These are phyloP conservation scores for Brachylomia viminalis DNA, from an alignment of 2,888 invertebrate species.

Conservation along the genomic window DNA sequence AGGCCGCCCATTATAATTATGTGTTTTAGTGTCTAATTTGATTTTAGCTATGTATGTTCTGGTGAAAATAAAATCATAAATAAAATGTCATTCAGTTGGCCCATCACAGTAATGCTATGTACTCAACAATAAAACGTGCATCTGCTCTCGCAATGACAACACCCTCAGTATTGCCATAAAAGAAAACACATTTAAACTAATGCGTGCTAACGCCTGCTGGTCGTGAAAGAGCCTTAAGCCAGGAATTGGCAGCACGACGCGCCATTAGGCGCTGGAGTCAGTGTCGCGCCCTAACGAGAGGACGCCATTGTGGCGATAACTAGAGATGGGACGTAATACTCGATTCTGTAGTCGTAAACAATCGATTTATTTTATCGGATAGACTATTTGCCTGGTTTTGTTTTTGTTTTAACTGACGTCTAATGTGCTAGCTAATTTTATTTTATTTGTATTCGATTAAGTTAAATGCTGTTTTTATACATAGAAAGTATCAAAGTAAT, in stretches of 20 bases:
- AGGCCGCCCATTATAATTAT: too few species aligned
- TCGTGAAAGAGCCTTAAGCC: slow-evolving; percentile 69
- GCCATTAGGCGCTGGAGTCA: slow-evolving; percentile 66
- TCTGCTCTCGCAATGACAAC: slow-evolving; percentile 36
- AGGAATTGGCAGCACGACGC: slow-evolving; percentile 69
- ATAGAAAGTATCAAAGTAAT: too few species aligned
- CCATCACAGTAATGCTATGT: background rate
- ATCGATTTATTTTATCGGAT: slow-evolving; percentile 53
- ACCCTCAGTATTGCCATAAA: slow-evolving; percentile 60
- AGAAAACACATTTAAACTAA: slow-evolving; percentile 68
- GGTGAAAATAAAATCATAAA: background rate
- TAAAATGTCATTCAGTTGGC: background rate
- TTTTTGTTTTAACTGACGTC: slow-evolving; percentile 14
- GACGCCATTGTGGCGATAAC: slow-evolving; percentile 65
- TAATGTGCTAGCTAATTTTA: background rate
- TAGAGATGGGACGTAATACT: slow-evolving; percentile 62
- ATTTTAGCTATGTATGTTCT: too few species aligned
- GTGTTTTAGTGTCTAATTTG: too few species aligned
- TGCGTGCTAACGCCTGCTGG: slow-evolving; percentile 63
- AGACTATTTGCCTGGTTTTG: slow-evolving; percentile 22
- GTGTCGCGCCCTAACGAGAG: slow-evolving; percentile 70
- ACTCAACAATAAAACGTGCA: slow-evolving; percentile 36
- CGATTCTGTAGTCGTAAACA: slow-evolving; percentile 55
- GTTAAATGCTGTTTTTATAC: background rate
- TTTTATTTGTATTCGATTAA: background rate